Evolutionary conservation across 2,888 invertebrate genomes (phyloP).

Genomic region (Spodoptera littoralis): DNA sequence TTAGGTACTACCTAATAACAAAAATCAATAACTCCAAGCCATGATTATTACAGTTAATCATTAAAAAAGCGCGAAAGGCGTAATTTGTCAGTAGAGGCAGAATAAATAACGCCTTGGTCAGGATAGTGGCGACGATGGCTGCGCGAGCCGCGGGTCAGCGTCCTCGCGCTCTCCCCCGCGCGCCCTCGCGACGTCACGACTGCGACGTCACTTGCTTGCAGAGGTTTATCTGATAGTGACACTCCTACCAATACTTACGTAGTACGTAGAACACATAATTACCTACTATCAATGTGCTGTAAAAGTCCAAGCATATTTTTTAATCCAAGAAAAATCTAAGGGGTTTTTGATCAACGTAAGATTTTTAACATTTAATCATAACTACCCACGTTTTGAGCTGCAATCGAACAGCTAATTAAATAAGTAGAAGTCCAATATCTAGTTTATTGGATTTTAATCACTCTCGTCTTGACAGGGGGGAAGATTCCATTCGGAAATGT

Average conservation of each 20-base stretch:
- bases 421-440: slow-evolving; percentile 17
- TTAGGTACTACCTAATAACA: not conserved
- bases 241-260: slow-evolving; percentile 42
- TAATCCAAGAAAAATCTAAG: too few relatives aligned
- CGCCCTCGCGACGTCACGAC: slow-evolving; percentile 73
- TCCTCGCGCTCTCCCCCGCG: slow-evolving; percentile 60
- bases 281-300: slow-evolving; percentile 16
- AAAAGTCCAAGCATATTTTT: too few relatives aligned
- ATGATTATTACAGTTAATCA: slow-evolving; percentile 6
- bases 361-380: slow-evolving; percentile 4
- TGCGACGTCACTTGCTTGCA: slow-evolving; percentile 70
- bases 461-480: slow-evolving; percentile 34
- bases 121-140: slow-evolving; percentile 59
- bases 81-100: slow-evolving; percentile 65
- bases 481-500: slow-evolving; percentile 52
- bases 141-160: slow-evolving; percentile 74
- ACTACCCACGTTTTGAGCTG: slow-evolving; percentile 1
- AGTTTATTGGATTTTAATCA: slow-evolving; percentile 31
- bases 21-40: not conserved
- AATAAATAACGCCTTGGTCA: slow-evolving; percentile 68
- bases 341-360: too few relatives aligned
- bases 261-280: slow-evolving; percentile 5
- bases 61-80: slow-evolving; percentile 50
- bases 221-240: slow-evolving; percentile 52
- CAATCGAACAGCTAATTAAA: slow-evolving; percentile 15